Conservation (phyloP, 2,888 invertebrate genomes). For the Dyspetes luteomarginatus region DNA sequence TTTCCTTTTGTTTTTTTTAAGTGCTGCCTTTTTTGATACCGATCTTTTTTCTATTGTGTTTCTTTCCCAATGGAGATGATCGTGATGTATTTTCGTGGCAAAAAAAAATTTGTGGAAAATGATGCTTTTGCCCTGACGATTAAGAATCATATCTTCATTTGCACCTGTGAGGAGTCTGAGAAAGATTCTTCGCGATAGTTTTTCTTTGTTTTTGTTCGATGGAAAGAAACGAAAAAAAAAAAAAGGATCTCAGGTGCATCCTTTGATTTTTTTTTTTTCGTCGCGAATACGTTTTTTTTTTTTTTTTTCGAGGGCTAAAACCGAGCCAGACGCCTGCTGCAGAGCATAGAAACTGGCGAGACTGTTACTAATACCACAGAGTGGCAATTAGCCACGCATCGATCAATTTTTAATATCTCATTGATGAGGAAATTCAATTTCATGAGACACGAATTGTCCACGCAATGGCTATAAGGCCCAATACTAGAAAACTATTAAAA, state of each 20-base stretch:
- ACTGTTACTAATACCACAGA: background rate
- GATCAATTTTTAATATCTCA: no score
- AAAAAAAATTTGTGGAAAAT: slow-evolving; percentile 16
- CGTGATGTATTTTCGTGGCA: background rate
- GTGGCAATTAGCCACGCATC: background rate
- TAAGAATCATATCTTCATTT: background rate
- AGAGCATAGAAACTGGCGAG: no score
- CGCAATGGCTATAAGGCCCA: no score
- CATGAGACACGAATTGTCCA: no score
- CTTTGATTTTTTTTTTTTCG: slow-evolving; percentile 3
- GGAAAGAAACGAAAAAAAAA: background rate
- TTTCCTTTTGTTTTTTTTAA: background rate
- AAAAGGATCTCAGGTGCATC: slow-evolving; percentile 21
- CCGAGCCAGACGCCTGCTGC: background rate
- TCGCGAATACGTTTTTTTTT: slow-evolving; percentile 8
- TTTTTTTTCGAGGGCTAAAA: background rate
- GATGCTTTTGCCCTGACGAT: background rate
- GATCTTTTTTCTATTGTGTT: slow-evolving; percentile 41
- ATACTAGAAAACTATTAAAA: no score
- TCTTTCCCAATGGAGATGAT: background rate
- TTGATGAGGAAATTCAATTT: no score
- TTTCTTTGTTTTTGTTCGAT: no score
- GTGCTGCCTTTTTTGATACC: slow-evolving; percentile 24
- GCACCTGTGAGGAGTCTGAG: background rate
- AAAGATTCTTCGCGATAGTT: slow-evolving; percentile 9